Conservation (phyloP, 1,140 invertebrate genomes). For the Bombus superbus region DNA sequence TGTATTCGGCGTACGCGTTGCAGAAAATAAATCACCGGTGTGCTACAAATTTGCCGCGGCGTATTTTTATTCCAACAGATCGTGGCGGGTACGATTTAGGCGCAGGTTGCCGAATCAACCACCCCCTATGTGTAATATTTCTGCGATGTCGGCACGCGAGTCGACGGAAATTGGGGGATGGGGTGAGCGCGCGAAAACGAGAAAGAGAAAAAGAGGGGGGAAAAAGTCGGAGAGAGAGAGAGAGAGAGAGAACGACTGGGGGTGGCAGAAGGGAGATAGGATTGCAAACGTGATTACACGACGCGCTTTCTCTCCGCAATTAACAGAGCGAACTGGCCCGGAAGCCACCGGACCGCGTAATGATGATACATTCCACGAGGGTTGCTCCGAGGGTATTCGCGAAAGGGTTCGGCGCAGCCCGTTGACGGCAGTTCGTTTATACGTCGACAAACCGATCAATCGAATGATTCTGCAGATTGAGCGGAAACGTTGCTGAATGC, state of each 20-base stretch:
- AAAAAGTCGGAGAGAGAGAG: too few relatives aligned
- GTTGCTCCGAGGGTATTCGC: constrained; percentile 41
- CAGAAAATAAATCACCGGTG: constrained; percentile 38
- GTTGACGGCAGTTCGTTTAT: constrained; percentile 60
- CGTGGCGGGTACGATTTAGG: constrained; percentile 28
- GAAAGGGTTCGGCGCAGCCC: constrained; percentile 47
- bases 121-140: constrained; percentile 51
- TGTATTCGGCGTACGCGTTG: neutral
- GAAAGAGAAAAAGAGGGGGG: neutral
- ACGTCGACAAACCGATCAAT: constrained; percentile 50
- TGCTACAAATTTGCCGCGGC: constrained; percentile 51
- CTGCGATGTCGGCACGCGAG: constrained; percentile 53
- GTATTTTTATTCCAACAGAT: constrained; percentile 36
- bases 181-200: neutral
- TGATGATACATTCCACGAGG: constrained; percentile 70
- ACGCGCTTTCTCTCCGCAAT: constrained; percentile 67
- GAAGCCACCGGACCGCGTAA: constrained; percentile 65
- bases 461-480: constrained; percentile 58
- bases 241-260: neutral
- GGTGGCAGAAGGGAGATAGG: constrained; percentile 15
- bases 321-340: constrained; percentile 65
- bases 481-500: constrained; percentile 44
- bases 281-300: constrained; percentile 62
- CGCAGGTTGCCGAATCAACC: constrained; percentile 52
- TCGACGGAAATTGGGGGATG: neutral